Percentiles rank a stretch among this genome's conserved stretches.
Conservation (phyloP, 2,797 vertebrate genomes). For the Scomberomorus guttatus region DNA sequence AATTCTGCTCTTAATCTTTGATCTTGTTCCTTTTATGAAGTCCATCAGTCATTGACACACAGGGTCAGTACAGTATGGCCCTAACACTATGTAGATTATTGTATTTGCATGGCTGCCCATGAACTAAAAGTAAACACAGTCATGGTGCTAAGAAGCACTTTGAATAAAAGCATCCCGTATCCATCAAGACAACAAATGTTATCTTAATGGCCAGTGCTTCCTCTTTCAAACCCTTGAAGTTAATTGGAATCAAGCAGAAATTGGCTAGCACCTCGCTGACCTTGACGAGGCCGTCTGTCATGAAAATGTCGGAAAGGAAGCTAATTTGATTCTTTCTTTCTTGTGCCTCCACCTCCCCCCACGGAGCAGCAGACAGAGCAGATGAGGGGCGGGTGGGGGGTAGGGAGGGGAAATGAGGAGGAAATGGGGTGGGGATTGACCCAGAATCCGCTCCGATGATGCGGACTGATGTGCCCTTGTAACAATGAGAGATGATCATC, state of each 20-base stretch:
- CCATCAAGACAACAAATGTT: slow-evolving; percentile 12
- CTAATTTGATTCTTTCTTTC: slow-evolving; percentile 73
- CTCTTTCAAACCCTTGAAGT: slow-evolving; percentile 18
- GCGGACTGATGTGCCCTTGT: slow-evolving; percentile 70
- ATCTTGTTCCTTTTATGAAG: slow-evolving; percentile 22
- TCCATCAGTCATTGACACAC: slow-evolving; percentile 1
- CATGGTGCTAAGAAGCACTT: slow-evolving; percentile 9
- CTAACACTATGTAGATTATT: slow-evolving; percentile 3
- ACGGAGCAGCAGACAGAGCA: slow-evolving; percentile 63
- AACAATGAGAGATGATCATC: slow-evolving; percentile 63
- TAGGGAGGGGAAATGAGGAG: slow-evolving; percentile 35
- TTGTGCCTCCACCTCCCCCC: slow-evolving; percentile 55
- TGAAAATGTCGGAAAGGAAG: slow-evolving; percentile 63
- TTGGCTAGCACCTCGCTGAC: slow-evolving; percentile 51
- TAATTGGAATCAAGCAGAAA: slow-evolving; percentile 32
- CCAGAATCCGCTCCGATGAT: slow-evolving; percentile 80
- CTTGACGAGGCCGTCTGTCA: slow-evolving; percentile 62
- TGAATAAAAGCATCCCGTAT: slow-evolving; percentile 27
- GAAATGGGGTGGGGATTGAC: slow-evolving; percentile 75
- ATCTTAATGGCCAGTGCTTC: slow-evolving; percentile 8
- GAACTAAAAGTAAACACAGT: neutral
- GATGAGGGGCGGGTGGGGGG: slow-evolving; percentile 29
- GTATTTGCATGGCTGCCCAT: neutral
- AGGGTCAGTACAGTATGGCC: neutral
- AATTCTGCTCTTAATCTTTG: slow-evolving; percentile 22